phyloP scores from a whole-genome alignment of 2,797 vertebrate genomes.

The Craterocephalus amniculus region DNA sequence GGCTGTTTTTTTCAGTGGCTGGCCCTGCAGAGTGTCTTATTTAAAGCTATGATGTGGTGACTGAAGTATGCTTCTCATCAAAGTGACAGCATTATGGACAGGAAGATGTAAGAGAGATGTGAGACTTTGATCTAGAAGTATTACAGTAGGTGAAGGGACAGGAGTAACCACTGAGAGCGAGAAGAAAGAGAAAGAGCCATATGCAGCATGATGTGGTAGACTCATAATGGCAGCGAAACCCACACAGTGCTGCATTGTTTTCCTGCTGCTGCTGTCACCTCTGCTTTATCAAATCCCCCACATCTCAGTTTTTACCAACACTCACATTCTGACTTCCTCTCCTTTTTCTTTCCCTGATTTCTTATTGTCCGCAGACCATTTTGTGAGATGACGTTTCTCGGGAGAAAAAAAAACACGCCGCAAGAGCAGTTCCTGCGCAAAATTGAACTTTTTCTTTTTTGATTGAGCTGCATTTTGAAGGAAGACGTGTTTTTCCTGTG shows the following conservation, averaged over 20 bases:
- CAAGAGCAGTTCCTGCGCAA: slow-evolving; percentile 14
- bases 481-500: slow-evolving; percentile 5
- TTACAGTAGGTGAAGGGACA: slow-evolving; percentile 27
- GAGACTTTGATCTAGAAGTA: slow-evolving; percentile 47
- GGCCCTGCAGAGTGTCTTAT: slow-evolving; percentile 11
- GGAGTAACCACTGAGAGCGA: slow-evolving; percentile 27
- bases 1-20: slow-evolving; percentile 1
- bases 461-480: slow-evolving; percentile 40
- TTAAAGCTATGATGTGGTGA: slow-evolving; percentile 22
- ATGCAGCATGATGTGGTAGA: slow-evolving; percentile 21
- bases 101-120: slow-evolving; percentile 26
- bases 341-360: neutral
- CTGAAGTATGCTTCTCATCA: slow-evolving; percentile 22
- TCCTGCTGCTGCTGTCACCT: slow-evolving; percentile 14
- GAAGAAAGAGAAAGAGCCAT: slow-evolving; percentile 45
- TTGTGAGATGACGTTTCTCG: slow-evolving; percentile 42
- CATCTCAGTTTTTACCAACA: slow-evolving; percentile 12
- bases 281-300: slow-evolving; percentile 30
- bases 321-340: slow-evolving; percentile 2
- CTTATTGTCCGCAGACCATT: slow-evolving; percentile 20
- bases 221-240: slow-evolving; percentile 24
- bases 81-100: slow-evolving; percentile 14
- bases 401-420: slow-evolving; percentile 1
- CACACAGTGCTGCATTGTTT: slow-evolving; percentile 41
- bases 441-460: slow-evolving; percentile 25